Evolutionary conservation across 2,888 invertebrate genomes (phyloP).

Genomic region (Deladenus siricidicola): DNA sequence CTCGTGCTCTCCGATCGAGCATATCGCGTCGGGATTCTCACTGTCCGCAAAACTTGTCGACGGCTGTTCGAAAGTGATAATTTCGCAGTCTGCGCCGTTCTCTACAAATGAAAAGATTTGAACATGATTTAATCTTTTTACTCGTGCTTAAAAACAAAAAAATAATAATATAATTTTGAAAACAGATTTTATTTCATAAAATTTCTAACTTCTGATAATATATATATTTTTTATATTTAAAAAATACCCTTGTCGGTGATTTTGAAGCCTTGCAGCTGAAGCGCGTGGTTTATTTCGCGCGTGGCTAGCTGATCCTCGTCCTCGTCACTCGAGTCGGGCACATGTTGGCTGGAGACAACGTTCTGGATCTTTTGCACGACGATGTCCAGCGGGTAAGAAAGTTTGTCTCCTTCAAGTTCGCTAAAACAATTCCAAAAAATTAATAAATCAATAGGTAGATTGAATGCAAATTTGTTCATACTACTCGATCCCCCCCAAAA

Average conservation of each 20-base stretch:
- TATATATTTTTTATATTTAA: not conserved
- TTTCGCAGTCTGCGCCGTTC: conserved; percentile 22
- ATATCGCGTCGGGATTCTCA: not conserved
- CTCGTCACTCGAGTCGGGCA: conserved; percentile 21
- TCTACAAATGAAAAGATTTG: conserved; percentile 15
- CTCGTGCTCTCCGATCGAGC: not conserved
- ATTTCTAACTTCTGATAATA: not conserved
- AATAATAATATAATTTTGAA: no score
- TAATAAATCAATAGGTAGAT: no score
- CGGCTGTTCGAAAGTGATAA: conserved; percentile 1
- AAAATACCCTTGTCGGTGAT: conserved; percentile 20
- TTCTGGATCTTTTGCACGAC: conserved; percentile 38
- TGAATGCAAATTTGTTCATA: no score
- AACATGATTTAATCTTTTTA: no score
- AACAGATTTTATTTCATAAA: not conserved
- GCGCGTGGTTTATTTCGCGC: conserved; percentile 24
- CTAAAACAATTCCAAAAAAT: no score
- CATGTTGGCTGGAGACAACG: conserved; percentile 1
- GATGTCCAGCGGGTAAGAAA: conserved; percentile 42
- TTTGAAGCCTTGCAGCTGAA: conserved; percentile 25
- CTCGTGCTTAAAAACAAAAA: no score
- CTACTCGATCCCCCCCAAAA: no score
- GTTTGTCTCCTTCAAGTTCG: no score
- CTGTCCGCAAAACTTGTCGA: not conserved
- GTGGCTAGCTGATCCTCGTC: conserved; percentile 18